Evolutionary conservation across 2,797 vertebrate genomes (phyloP), one percentile per base, ranked within the genome.

Genomic region (Gambelia wislizenii): DNA sequence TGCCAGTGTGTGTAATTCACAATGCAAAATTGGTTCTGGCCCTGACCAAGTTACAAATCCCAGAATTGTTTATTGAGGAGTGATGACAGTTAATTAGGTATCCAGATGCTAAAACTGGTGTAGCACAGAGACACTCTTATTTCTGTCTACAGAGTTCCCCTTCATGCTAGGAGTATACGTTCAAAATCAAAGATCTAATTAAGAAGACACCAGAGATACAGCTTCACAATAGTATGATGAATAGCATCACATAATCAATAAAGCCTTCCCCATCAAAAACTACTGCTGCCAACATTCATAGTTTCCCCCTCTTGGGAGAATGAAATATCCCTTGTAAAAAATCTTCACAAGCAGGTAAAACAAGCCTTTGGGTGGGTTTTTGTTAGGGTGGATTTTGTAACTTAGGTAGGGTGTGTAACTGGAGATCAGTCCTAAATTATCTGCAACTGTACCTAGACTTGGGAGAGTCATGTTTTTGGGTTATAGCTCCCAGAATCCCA

Each of bases 1-100:
- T 88, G 89, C 42, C 85, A 81, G n/a, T 2, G 36, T 61, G 69
- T 61, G 92, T 91, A 86, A 90, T 92, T 87, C 89, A 44, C 78
- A 92, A 87, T 49, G 59, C 85, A 89, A 86, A 85, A 81, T 44
- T 44, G 12, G 33, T 44, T 39, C 52, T 92, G 74, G 83, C 30
- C 64, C 64, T 30, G 10, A 67, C 10, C 64, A 61, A 59, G 2
- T 33, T 67, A 33, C 30, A 67, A 67, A 27, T 67, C 64, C 64
- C 12, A 67, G 64, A 67, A 33, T 33, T 67, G 30, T 12, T 67
- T 67, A 67, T 33, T 67, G 64, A 67, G 30, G 30, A 33, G 64
- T 67, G 64, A 67, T 67, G 2, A 33, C 30, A 67, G 30, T 67
- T 67, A 67, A 67, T 33, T 30, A 30, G 64, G 30, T 67, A 67